These are phyloP conservation scores for Gallinago solitaria DNA, from an alignment of 2,797 vertebrate species.

Conservation along the genomic window DNA sequence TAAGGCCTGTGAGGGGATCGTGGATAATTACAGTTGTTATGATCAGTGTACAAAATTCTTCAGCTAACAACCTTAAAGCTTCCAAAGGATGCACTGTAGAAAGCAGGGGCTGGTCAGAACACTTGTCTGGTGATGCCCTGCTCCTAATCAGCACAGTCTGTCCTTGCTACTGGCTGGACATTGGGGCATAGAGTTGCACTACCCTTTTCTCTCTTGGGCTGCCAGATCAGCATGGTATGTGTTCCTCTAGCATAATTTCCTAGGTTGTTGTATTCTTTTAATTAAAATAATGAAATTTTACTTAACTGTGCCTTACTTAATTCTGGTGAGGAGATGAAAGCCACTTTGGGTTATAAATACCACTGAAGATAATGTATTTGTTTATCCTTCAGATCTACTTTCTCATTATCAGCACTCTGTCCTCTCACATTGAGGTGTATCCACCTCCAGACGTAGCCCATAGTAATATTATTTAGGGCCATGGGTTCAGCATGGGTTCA, in stretches of 20 bases:
- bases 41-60: neutral
- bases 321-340: neutral
- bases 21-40: neutral
- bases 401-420: neutral
- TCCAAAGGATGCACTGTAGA: neutral
- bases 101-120: neutral
- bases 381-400: neutral
- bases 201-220: neutral
- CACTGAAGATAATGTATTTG: neutral
- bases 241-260: neutral
- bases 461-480: neutral
- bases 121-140: neutral
- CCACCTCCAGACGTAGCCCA: neutral
- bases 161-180: neutral
- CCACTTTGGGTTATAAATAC: neutral
- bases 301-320: neutral
- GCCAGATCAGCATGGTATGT: neutral
- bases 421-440: neutral
- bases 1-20: neutral
- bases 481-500: neutral
- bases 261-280: neutral
- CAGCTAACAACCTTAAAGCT: neutral
- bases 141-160: neutral
- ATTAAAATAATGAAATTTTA: neutral
- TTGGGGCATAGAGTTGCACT: neutral